phyloP scores from a whole-genome alignment of 2,888 invertebrate species.

The Chloromyia formosa region DNA sequence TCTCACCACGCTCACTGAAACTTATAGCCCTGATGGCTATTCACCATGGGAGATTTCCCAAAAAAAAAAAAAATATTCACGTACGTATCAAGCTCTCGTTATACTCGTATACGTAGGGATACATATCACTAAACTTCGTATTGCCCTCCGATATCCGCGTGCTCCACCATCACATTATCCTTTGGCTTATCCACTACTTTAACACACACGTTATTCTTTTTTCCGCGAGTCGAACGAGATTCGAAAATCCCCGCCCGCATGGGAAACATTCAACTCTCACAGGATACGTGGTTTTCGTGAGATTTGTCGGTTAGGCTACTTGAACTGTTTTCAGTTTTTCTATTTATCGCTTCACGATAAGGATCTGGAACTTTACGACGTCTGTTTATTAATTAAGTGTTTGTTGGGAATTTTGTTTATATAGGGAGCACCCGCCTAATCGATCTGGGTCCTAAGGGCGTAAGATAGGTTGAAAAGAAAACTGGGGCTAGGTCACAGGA shows the following conservation, averaged over 20 bases:
- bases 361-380: no score
- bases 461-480: no score
- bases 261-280: conserved; percentile 16
- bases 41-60: conserved; percentile 22
- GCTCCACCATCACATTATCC: neutral
- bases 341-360: no score
- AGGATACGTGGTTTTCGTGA: neutral
- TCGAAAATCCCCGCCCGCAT: conserved; percentile 28
- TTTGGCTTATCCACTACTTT: conserved; percentile 16
- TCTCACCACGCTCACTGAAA: conserved; percentile 30
- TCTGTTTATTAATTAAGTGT: no score
- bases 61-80: neutral
- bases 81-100: neutral
- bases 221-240: neutral
- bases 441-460: no score
- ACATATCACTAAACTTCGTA: conserved; percentile 2
- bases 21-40: conserved; percentile 6
- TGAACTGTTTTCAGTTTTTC: no score
- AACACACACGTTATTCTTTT: conserved; percentile 12
- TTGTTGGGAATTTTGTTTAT: no score
- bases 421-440: no score
- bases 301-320: neutral
- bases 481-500: no score
- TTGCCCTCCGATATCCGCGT: neutral
- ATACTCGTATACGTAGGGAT: no score